Base-by-base conservation (phyloP, 2,113 vertebrate genomes). In the Lichenostomus cassidix region DNA sequence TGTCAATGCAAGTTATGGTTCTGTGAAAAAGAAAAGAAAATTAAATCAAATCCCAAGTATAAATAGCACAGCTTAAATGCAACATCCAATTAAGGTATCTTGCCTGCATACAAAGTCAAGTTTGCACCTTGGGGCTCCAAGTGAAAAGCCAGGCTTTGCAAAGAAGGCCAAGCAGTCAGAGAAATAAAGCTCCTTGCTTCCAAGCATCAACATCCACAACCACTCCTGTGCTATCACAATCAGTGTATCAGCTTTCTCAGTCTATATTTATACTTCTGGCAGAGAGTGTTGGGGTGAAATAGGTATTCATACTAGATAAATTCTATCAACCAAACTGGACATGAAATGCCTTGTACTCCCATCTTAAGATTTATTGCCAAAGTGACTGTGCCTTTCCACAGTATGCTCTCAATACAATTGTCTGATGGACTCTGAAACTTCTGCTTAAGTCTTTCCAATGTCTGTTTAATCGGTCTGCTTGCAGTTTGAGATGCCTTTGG, bases 161-260 rank as follows among this genome's bases (percentile, higher is more conserved):
- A 74, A 77, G 80, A 83, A 49, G 41, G 22, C 41, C 79, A 90
- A 56, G 11, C 4, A 29, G 47, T 37, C 74, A 35, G 25, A 46
- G 46, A 88, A 83, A 65, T 11, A 80, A 64, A 88, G 25, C 23
- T 74, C n/a, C 80, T 80, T 11, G 3, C 31, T 75, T 77, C 24
- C 3, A 5, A 90, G 50, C 35, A 92, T 22, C n/a, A 33, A 25
- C 21, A 78, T n/a, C 46, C n/a, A 29, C 28, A 60, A 14, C 9
- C 3, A 12, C 9, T 68, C 31, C 24, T 47, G 15, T 3, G 23
- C 52, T 62, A 10, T 5, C 1, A 0, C 15, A 15, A 81, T 14
- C 52, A 75, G 25, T 0, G 5, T 20, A 65, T 13, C 31, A 31
- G 28, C 31, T 41, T 60, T 33, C 68, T 67, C 46, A 41, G 42